Evolutionary conservation across 53 echinoderm and acorn worm species (phyloP).

Genomic region (Glandiceps talaboti): DNA sequence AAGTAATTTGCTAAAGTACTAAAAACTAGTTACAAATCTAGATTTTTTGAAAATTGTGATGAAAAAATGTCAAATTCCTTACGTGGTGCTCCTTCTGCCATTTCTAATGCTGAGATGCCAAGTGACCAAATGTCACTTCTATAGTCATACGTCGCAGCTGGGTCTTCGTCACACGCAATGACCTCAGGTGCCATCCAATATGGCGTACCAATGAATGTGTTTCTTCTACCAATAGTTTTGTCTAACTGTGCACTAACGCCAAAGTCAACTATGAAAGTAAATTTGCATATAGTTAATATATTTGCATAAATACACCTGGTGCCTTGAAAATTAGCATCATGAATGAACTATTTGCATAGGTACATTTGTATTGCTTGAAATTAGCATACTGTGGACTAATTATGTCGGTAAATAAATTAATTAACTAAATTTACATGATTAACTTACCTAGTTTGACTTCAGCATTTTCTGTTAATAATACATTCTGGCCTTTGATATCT

Average conservation of each 20-base stretch:
- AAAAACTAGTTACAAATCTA: no score
- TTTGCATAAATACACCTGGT: background rate
- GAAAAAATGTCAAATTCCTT: no score
- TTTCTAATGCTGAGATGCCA: conserved; percentile 95
- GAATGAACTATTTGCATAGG: background rate
- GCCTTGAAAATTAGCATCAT: background rate
- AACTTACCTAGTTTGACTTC: conserved; percentile 96
- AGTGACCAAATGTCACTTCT: conserved; percentile 94
- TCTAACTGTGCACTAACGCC: conserved; percentile 97
- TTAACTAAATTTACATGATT: no score
- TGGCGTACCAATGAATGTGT: conserved; percentile 96
- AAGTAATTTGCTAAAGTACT: no score
- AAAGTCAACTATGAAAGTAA: conserved; percentile 64
- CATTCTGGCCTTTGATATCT: conserved; percentile 98
- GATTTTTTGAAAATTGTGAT: no score
- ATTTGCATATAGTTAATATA: no score
- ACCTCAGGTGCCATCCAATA: conserved; percentile 99
- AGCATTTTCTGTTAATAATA: conserved; percentile 93
- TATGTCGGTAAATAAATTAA: no score
- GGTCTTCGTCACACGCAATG: conserved; percentile 96
- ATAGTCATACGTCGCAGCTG: conserved; percentile 93
- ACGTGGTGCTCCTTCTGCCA: conserved; percentile 99
- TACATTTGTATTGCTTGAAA: no score
- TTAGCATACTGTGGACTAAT: no score
- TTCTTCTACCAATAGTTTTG: conserved; percentile 94